Evolutionary conservation across 2,797 vertebrate genomes (phyloP).

Genomic region (Anguilla marmorata): DNA sequence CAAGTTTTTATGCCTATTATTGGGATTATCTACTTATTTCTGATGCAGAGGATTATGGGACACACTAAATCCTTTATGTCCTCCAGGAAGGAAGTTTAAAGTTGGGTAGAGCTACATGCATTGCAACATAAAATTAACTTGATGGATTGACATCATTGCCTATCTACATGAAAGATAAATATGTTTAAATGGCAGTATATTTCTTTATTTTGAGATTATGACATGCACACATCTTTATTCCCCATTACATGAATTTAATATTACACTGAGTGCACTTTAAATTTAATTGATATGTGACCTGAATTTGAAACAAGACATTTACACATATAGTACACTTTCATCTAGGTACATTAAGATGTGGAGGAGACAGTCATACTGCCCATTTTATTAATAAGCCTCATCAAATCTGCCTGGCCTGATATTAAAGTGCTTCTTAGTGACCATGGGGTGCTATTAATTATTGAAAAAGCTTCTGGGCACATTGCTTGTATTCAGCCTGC

Average conservation of each 20-base stretch:
- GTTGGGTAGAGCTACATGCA: neutral
- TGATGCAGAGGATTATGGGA: neutral
- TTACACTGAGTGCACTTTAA: neutral
- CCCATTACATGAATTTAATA: neutral
- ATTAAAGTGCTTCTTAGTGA: slow-evolving; percentile 18
- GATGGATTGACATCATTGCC: neutral
- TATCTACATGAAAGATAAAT: neutral
- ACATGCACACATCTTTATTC: neutral
- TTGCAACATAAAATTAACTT: neutral
- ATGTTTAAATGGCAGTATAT: neutral
- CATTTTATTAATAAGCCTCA: slow-evolving; percentile 34
- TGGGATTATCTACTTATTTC: slow-evolving; percentile 11
- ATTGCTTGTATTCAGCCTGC: neutral
- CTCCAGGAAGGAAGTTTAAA: neutral
- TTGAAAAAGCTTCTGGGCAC: slow-evolving; percentile 39
- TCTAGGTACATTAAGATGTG: slow-evolving; percentile 29
- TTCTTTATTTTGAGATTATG: neutral
- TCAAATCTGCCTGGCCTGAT: slow-evolving; percentile 24
- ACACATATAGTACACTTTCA: neutral
- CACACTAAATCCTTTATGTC: neutral
- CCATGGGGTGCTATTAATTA: slow-evolving; percentile 43
- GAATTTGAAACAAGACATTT: neutral
- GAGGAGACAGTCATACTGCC: slow-evolving; percentile 8
- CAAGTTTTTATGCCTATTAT: neutral
- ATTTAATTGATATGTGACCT: neutral